A percentile compares a stretch with the other conserved stretches of the same genome.
Conservation (phyloP, 2,888 invertebrate species). For the Microplitis deprimator region DNA sequence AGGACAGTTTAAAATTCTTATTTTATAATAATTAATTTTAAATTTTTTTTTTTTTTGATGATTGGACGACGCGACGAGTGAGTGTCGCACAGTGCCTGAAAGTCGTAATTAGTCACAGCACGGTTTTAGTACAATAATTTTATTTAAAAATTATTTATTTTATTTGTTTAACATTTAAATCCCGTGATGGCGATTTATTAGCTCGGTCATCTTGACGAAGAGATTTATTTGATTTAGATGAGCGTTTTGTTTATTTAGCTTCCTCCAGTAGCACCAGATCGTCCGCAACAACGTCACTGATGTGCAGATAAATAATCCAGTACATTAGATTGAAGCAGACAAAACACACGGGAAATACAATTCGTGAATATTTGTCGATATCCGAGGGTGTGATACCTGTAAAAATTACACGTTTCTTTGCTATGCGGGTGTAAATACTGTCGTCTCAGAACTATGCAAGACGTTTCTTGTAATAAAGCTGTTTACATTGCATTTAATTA, state of each 20-base stretch:
- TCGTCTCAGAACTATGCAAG: conserved; percentile 48
- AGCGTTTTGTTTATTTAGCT: conserved; percentile 61
- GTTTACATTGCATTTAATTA: conserved; percentile 22
- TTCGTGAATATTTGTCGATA: conserved; percentile 99
- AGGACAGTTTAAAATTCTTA: conserved; percentile 32
- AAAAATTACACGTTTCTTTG: conserved; percentile 44
- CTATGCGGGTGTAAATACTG: conserved; percentile 26
- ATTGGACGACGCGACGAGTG: conserved; percentile 45
- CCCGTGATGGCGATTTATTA: conserved; percentile 46
- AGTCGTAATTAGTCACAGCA: conserved; percentile 61
- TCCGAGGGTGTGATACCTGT: conserved; percentile 92
- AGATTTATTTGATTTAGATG: conserved; percentile 29
- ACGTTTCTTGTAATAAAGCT: conserved; percentile 51
- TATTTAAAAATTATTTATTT: conserved; percentile 11
- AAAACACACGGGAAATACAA: conserved; percentile 98
- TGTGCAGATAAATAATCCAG: conserved; percentile 97
- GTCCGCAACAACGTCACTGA: conserved; percentile 95
- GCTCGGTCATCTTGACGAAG: conserved; percentile 33
- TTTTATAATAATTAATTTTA: conserved; percentile 26
- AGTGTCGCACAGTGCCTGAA: conserved; percentile 55
- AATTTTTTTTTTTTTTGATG: conserved; percentile 38
- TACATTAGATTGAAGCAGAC: conserved; percentile 99
- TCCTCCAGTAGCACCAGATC: conserved; percentile 80
- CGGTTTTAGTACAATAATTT: conserved; percentile 51
- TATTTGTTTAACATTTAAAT: conserved; percentile 42